phyloP scores from a whole-genome alignment of 2,888 invertebrate species.

The Cephalotes varians region DNA sequence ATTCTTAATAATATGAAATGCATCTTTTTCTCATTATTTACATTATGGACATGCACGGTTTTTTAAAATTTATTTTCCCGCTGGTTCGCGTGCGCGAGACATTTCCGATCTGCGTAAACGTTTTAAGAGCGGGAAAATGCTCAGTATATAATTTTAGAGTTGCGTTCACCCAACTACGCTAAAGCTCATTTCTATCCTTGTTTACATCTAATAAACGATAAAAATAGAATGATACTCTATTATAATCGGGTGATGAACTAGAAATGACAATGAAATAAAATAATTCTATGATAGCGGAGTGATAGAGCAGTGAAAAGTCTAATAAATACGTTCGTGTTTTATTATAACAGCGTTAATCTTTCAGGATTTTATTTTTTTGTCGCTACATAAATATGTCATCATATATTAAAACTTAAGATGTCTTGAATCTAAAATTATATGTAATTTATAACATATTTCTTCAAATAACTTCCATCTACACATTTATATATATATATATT shows the following conservation, averaged over 20 bases:
- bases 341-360: constrained; percentile 49
- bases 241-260: no score
- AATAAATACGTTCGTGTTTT: constrained; percentile 2
- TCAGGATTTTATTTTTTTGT: constrained; percentile 59
- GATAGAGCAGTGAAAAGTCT: background rate
- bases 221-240: no score
- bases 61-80: no score
- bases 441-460: constrained; percentile 57
- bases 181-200: no score
- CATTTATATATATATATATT: constrained; percentile 55
- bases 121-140: background rate
- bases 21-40: no score
- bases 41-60: no score
- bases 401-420: constrained; percentile 66
- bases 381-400: constrained; percentile 70
- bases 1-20: constrained; percentile 8
- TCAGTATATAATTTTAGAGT: no score
- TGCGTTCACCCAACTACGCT: no score
- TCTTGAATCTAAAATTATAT: constrained; percentile 57
- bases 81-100: no score
- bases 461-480: constrained; percentile 61
- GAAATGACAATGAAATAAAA: background rate
- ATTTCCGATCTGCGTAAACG: no score
- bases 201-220: no score
- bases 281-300: background rate